Conservation (phyloP, 2,888 invertebrate genomes). For the Phalangium opilio region DNA sequence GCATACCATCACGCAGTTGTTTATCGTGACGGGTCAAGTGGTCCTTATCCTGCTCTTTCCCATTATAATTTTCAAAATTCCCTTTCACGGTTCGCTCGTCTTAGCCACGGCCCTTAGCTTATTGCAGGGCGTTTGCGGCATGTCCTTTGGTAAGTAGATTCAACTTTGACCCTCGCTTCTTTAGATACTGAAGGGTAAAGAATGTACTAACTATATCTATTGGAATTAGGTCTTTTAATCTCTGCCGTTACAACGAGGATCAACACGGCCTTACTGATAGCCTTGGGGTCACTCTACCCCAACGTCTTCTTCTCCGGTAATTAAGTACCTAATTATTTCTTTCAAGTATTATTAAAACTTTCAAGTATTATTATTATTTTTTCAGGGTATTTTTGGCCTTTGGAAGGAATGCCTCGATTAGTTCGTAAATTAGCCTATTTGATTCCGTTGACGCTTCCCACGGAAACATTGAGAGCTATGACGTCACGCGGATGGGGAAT, state of each 20-base stretch:
- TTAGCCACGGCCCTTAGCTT: slow-evolving; percentile 72
- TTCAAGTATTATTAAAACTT: no score
- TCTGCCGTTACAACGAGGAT: slow-evolving; percentile 19
- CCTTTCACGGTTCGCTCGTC: slow-evolving; percentile 71
- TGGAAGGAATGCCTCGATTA: slow-evolving; percentile 81
- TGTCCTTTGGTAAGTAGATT: slow-evolving; percentile 63
- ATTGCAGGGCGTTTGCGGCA: slow-evolving; percentile 81
- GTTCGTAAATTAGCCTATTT: slow-evolving; percentile 52
- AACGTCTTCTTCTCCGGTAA: slow-evolving; percentile 74
- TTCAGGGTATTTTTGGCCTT: slow-evolving; percentile 85
- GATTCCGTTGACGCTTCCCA: slow-evolving; percentile 64
- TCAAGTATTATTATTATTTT: slow-evolving; percentile 11
- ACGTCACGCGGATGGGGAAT: slow-evolving; percentile 47
- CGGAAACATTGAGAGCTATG: slow-evolving; percentile 56
- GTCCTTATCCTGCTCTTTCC: slow-evolving; percentile 77
- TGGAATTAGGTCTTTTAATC: slow-evolving; percentile 19
- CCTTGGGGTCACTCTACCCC: slow-evolving; percentile 87
- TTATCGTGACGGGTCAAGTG: slow-evolving; percentile 78
- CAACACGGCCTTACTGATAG: slow-evolving; percentile 30
- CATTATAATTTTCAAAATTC: slow-evolving; percentile 74
- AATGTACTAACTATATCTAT: no score
- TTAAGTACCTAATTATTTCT: no score
- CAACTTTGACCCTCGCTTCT: not conserved
- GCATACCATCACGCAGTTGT: slow-evolving; percentile 84
- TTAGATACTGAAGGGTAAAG: no score